Base-by-base conservation (phyloP, 2,113 vertebrate species). In the Pseudorhombus dupliciocellatus region DNA sequence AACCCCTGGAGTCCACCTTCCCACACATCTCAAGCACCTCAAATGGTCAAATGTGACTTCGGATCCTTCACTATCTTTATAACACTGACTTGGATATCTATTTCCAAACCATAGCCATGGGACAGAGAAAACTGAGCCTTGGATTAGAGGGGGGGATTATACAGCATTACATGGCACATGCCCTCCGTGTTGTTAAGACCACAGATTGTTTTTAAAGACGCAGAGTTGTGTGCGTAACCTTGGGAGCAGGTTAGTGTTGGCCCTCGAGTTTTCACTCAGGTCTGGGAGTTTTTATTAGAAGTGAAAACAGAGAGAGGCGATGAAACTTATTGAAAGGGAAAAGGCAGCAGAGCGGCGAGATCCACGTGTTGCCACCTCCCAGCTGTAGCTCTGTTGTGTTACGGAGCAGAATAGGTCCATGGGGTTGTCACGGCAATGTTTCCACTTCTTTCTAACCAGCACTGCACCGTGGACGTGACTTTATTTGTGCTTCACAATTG, bases 91-190 rank as follows among this genome's bases (percentile, higher is more conserved):
- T 67, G 4, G 44, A 69, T 80, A 71, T 84, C 83, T 77, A 80
- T 84, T 88, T 84, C 78, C 65, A 81, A 85, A 80, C 68, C 63
- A 66, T 54, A 72, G 75, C 84, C 73, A 81, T 77, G 67, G 60
- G 66, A 87, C 59, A 61, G 53, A 76, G 72, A 70, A 75, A 84
- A 81, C 54, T 40, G 34, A 71, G 72, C 70, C 63, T 58, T 65
- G 78, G 79, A 81, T 89, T 75, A 70, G 31, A 22, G 12, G 48
- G 59, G 28, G n/a, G 67, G 75, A 75, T 86, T 75, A 77, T 56
- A 66, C 20, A 69, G 75, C 72, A 77, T 86, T 75, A 88, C 64
- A 81, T 60, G 71, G 77, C 72, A 75, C 86, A 81, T 87, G 73
- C 65, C 79, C 65, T 37, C 24, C 2, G 74, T 79, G 79, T 75